Evolutionary conservation across 2,113 vertebrate species (phyloP).

Genomic region (Irena cyanogastra): DNA sequence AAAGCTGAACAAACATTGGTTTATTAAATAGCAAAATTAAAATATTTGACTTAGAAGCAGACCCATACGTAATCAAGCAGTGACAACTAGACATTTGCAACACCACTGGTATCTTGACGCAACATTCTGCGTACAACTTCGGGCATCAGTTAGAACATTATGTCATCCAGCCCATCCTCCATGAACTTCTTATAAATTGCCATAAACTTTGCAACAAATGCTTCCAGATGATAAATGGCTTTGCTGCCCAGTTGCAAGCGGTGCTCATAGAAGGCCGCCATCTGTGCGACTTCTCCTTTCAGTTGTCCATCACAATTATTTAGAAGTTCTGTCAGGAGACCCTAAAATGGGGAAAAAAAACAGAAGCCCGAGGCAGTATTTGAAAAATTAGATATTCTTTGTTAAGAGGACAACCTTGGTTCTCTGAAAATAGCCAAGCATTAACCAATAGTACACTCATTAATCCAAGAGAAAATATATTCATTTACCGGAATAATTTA

Average conservation of each 20-base stretch:
- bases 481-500: background rate
- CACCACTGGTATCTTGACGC: background rate
- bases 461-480: background rate
- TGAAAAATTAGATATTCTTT: background rate
- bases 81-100: background rate
- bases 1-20: background rate
- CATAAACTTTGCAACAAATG: conserved; percentile 97
- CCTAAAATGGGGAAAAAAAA: conserved; percentile 68
- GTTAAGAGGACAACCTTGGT: background rate
- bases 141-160: conserved; percentile 82
- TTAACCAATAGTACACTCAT: background rate
- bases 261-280: conserved; percentile 93
- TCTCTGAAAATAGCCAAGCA: background rate
- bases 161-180: conserved; percentile 94
- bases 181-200: conserved; percentile 98
- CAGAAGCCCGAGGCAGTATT: background rate
- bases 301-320: conserved; percentile 95
- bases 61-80: background rate
- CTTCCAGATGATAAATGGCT: conserved; percentile 96
- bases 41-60: background rate
- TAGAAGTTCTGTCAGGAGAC: conserved; percentile 87
- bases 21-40: background rate
- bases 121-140: background rate
- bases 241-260: conserved; percentile 92
- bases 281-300: conserved; percentile 92